Evolutionary conservation across 2,888 invertebrate genomes (phyloP).

Genomic region (Imbricaverruca yamaguchii): DNA sequence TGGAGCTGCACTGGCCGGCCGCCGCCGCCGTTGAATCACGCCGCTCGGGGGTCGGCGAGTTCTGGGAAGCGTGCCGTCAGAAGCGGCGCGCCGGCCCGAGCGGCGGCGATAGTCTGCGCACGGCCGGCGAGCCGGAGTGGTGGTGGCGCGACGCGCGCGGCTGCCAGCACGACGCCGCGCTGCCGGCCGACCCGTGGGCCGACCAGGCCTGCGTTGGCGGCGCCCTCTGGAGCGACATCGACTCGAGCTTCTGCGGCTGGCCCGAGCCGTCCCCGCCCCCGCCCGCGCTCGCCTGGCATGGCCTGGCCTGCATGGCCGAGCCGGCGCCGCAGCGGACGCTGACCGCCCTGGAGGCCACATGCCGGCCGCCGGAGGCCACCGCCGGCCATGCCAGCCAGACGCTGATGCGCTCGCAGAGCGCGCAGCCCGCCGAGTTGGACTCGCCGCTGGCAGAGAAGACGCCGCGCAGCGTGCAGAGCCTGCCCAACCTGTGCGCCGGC

Average conservation of each 20-base stretch:
- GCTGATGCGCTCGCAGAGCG: slow-evolving; percentile 15
- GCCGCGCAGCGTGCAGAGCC: neutral
- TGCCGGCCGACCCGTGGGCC: neutral
- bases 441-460: neutral
- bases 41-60: neutral
- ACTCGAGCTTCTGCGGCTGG: neutral
- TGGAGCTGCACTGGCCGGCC: neutral
- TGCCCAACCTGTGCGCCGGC: slow-evolving; percentile 9
- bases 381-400: neutral
- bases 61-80: slow-evolving; percentile 1
- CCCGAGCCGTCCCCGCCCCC: neutral
- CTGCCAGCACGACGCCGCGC: neutral
- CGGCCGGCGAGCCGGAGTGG: neutral
- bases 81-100: neutral
- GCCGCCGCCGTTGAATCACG: neutral
- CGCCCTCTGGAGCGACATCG: neutral
- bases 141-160: neutral
- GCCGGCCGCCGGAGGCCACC: neutral
- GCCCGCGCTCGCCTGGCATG: slow-evolving; percentile 8
- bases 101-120: slow-evolving; percentile 3
- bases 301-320: neutral
- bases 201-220: neutral
- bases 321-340: neutral
- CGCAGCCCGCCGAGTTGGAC: neutral
- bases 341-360: neutral